Conservation (phyloP, 2,888 invertebrate genomes). For the Pinctada fucata region DNA sequence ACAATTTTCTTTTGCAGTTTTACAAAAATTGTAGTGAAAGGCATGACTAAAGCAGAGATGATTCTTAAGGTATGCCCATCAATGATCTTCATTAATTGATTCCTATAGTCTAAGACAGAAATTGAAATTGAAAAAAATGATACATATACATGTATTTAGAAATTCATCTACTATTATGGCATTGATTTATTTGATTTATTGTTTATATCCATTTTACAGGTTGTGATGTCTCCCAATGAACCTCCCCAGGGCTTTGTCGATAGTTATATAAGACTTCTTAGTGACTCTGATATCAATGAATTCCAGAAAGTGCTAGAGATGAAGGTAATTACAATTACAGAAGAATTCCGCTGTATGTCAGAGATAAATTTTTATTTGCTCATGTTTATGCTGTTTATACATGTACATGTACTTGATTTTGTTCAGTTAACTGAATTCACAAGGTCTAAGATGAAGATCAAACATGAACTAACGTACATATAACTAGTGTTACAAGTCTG, state of each 20-base stretch:
- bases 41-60: constrained; percentile 99
- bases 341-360: background rate
- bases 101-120: background rate
- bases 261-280: constrained; percentile 92
- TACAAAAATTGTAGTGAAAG: constrained; percentile 85
- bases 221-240: constrained; percentile 96
- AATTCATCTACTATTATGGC: background rate
- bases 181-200: too few relatives aligned
- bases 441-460: too few relatives aligned
- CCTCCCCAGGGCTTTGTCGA: constrained; percentile 87
- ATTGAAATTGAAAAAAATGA: background rate
- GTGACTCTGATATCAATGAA: constrained; percentile 91
- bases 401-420: background rate
- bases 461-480: too few relatives aligned
- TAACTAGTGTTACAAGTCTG: too few relatives aligned
- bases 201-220: constrained; percentile 70
- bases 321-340: constrained; percentile 81
- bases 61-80: constrained; percentile 85
- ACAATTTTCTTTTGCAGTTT: constrained; percentile 75
- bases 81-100: background rate
- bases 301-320: constrained; percentile 96
- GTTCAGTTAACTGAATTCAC: too few relatives aligned
- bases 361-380: background rate
- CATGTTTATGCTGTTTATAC: background rate
- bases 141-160: background rate